Evolutionary conservation across 1,140 invertebrate genomes (phyloP).

Genomic region (Delia radicum): DNA sequence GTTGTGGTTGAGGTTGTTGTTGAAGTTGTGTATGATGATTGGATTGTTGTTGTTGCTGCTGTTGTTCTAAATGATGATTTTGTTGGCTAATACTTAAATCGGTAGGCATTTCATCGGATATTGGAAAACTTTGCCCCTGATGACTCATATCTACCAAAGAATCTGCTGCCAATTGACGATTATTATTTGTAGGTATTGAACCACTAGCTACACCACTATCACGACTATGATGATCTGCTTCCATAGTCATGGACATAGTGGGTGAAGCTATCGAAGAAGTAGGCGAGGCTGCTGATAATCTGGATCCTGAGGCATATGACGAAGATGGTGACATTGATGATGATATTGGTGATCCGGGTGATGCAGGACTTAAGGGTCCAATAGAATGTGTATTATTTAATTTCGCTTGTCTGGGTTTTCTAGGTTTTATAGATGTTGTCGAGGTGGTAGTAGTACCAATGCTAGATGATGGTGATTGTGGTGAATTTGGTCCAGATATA

Average conservation of each 20-base stretch:
- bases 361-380: constrained; percentile 32
- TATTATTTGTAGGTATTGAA: neutral
- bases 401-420: constrained; percentile 40
- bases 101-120: constrained; percentile 45
- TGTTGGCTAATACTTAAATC: constrained; percentile 39
- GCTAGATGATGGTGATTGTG: constrained; percentile 43
- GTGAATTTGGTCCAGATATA: constrained; percentile 40
- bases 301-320: constrained; percentile 33
- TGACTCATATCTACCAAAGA: constrained; percentile 1
- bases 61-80: neutral
- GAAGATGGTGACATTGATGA: constrained; percentile 39
- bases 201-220: constrained; percentile 47
- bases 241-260: constrained; percentile 19
- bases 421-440: constrained; percentile 29
- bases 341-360: constrained; percentile 39
- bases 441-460: constrained; percentile 18
- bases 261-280: constrained; percentile 29
- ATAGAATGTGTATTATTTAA: constrained; percentile 15
- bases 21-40: neutral
- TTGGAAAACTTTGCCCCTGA: constrained; percentile 7
- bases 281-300: constrained; percentile 31
- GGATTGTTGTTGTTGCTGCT: neutral
- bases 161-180: constrained; percentile 26
- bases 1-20: neutral
- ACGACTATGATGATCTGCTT: constrained; percentile 43